Evolutionary conservation across 2,888 invertebrate species (phyloP).

Genomic region (Drosophila melanocephala): DNA sequence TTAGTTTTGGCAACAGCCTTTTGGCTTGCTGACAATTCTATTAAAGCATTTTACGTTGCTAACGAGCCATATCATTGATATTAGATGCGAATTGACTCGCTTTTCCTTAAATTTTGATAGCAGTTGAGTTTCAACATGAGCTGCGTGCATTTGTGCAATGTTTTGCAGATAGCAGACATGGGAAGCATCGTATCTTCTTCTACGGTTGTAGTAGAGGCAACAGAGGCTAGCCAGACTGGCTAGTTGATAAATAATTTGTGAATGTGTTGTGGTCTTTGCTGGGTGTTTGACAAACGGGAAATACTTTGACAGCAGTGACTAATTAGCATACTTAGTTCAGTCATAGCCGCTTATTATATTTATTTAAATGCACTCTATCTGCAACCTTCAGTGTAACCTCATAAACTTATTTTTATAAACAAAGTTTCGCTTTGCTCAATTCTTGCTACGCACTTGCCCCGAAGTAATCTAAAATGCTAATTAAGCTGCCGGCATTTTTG

Average conservation of each 20-base stretch:
- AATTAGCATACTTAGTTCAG: conserved; percentile 53
- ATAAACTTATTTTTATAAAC: conserved; percentile 49
- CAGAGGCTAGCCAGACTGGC: conserved; percentile 18
- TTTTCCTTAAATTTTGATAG: conserved; percentile 69
- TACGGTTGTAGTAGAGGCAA: background rate
- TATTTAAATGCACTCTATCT: conserved; percentile 56
- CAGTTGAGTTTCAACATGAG: conserved; percentile 71
- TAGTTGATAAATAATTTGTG: conserved; percentile 71
- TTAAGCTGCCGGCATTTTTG: conserved; percentile 80
- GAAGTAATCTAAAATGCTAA: conserved; percentile 81
- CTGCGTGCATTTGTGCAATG: conserved; percentile 77
- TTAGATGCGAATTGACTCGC: conserved; percentile 34
- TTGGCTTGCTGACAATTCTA: conserved; percentile 54
- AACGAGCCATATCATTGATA: conserved; percentile 49
- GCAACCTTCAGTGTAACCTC: conserved; percentile 68
- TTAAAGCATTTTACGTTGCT: conserved; percentile 61
- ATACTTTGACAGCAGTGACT: conserved; percentile 45
- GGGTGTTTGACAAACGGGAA: conserved; percentile 64
- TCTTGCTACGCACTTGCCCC: conserved; percentile 71
- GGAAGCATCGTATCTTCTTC: conserved; percentile 19
- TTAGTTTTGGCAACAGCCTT: conserved; percentile 46
- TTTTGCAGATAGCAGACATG: conserved; percentile 69
- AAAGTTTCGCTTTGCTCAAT: conserved; percentile 29
- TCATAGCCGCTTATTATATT: conserved; percentile 37
- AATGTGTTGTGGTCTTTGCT: conserved; percentile 34